Evolutionary conservation across 53 echinoderm and acorn worm genomes (phyloP).

Genomic region (Luidia sarsii): DNA sequence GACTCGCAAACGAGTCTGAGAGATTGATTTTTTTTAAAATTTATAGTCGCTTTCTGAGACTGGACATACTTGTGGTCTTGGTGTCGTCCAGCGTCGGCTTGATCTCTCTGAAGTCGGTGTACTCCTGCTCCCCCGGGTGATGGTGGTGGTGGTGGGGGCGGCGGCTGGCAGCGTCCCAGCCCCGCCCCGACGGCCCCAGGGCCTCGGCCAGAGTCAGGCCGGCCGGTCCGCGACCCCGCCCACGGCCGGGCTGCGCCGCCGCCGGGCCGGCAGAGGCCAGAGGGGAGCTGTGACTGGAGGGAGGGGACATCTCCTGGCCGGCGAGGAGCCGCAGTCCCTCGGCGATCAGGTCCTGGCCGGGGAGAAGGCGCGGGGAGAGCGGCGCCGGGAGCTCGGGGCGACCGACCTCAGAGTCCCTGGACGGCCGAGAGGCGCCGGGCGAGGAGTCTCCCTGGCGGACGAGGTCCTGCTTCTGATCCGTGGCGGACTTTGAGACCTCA

Average conservation of each 20-base stretch:
- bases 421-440: too few species aligned
- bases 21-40: too few species aligned
- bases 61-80: constrained; percentile 4
- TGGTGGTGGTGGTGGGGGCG: neutral
- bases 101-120: constrained; percentile 11
- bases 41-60: too few species aligned
- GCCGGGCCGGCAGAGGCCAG: too few species aligned
- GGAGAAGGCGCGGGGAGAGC: neutral
- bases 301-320: constrained; percentile 36
- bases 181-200: constrained; percentile 3
- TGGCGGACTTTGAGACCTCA: too few species aligned
- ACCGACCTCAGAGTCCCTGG: too few species aligned
- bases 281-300: constrained; percentile 29
- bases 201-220: constrained; percentile 8
- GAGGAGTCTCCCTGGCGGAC: too few species aligned
- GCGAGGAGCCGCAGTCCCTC: constrained; percentile 10
- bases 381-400: neutral
- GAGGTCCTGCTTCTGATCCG: too few species aligned
- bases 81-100: constrained; percentile 30
- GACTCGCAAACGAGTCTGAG: too few species aligned
- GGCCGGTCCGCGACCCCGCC: neutral
- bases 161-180: neutral
- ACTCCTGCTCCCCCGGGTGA: neutral
- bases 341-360: constrained; percentile 22
- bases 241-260: neutral